phyloP scores from a whole-genome alignment of 2,888 invertebrate species.

The Cataglyphis albicans region DNA sequence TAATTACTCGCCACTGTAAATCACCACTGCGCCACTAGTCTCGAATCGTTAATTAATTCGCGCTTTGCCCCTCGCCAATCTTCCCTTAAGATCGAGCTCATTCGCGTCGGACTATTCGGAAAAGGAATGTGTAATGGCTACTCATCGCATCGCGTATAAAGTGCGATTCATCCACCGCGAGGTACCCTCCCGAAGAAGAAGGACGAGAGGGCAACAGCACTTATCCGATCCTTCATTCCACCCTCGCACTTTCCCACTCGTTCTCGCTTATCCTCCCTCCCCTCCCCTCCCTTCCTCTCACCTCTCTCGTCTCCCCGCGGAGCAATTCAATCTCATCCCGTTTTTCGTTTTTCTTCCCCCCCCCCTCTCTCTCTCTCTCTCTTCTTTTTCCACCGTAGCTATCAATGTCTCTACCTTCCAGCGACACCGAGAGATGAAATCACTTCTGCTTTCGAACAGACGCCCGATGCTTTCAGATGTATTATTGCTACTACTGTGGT shows the following conservation, averaged over 20 bases:
- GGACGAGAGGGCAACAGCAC: constrained; percentile 52
- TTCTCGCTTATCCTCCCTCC: constrained; percentile 32
- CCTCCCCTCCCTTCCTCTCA: constrained; percentile 28
- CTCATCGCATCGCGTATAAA: constrained; percentile 64
- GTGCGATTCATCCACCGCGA: constrained; percentile 66
- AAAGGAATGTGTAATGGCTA: constrained; percentile 67
- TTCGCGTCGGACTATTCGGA: constrained; percentile 51
- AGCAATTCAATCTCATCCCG: constrained; percentile 80
- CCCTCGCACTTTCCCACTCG: constrained; percentile 38
- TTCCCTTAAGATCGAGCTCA: constrained; percentile 37
- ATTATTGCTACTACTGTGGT: constrained; percentile 29
- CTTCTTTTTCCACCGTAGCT: constrained; percentile 46
- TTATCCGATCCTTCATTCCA: constrained; percentile 73
- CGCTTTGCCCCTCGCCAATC: not conserved
- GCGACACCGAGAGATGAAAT: constrained; percentile 59
- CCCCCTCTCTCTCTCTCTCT: too few relatives aligned
- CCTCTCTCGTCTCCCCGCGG: constrained; percentile 69
- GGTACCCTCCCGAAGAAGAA: constrained; percentile 58
- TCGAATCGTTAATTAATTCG: constrained; percentile 29
- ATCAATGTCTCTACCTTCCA: constrained; percentile 69
- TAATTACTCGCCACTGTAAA: constrained; percentile 32
- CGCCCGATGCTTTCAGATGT: constrained; percentile 38
- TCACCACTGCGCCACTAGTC: too few relatives aligned
- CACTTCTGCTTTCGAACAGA: constrained; percentile 44
- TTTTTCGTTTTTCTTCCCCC: constrained; percentile 51